Base-by-base conservation (phyloP, 2,888 invertebrate genomes). In the Yponomeuta cagnagella region DNA sequence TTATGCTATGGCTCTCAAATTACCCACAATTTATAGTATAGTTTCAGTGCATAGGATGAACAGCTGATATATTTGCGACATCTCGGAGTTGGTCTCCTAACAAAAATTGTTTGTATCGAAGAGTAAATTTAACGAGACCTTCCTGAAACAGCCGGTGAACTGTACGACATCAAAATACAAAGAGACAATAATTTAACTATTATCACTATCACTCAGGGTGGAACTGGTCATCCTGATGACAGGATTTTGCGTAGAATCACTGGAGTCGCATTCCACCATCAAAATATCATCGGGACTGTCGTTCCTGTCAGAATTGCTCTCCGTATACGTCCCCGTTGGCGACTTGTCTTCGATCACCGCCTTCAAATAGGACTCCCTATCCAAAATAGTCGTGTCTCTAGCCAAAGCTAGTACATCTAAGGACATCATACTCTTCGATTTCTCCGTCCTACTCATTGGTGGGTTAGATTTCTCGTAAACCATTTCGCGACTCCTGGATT, bases 391-490 rank as follows among this genome's bases (percentile, higher is more conserved):
- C 0, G 92, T 84, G 63, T 92, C 92, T 64, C 91, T 79, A 0
- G 92, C 91, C 43, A 92, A 72, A 33, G 92, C 88, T 0, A 92
- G 76, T 0, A 92, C 92, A 63, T 92, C 92, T 58, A 92, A 73
- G 0, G 92, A 92, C 92, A 92, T 91, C 92, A 92, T 92, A 73
- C 89, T 89, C 74, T 91, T 90, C 0, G 89, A 92, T 70, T 89
- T 90, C 63, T 91, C 92, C 2, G 82, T 80, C 72, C 82, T 86
- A 37, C 79, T 82, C 1, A 90, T 86, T 9, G 90, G 87, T 63
- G 85, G 86, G 72, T 85, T 86, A 0, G 75, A 76, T 3, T 81
- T 80, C 58, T 91, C 90, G 70, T 80, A 89, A 1, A 91, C 81
- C 0, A 85, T 82, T 72, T 91, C 91, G 1, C 90, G 83, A 70